Conservation (phyloP, 2,113 vertebrate genomes). For the Sylvilagus bachmani region DNA sequence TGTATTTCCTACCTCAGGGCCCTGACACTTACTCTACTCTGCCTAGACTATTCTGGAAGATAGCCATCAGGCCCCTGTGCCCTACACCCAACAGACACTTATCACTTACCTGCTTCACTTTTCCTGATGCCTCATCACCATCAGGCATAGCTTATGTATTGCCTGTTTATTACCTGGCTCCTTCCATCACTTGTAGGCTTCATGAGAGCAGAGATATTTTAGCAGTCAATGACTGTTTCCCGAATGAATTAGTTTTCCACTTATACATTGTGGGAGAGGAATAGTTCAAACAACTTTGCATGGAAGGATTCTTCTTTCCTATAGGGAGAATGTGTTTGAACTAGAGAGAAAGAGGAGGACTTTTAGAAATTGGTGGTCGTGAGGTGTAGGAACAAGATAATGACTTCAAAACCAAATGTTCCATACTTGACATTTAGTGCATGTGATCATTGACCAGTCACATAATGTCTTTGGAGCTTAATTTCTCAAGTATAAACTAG, state of each 20-base stretch:
- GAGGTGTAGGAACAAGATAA: neutral
- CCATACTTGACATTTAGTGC: neutral
- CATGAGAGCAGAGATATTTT: neutral
- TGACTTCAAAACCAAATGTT: neutral
- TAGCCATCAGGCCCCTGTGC: too few relatives aligned
- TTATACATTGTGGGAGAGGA: neutral
- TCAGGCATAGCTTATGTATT: neutral
- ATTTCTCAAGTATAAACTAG: neutral
- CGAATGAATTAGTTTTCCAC: neutral
- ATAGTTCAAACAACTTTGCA: neutral
- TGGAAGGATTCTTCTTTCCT: neutral
- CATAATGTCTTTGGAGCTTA: neutral
- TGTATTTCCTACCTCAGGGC: neutral
- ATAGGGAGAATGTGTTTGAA: neutral
- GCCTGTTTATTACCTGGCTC: neutral
- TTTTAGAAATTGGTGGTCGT: neutral
- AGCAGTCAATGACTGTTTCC: neutral
- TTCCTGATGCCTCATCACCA: neutral
- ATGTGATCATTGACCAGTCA: neutral
- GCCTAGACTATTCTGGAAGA: neutral
- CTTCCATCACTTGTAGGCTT: slow-evolving; percentile 8
- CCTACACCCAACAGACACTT: neutral
- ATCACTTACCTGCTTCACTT: neutral
- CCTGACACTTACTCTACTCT: neutral
- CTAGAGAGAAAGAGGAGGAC: neutral